Conservation (phyloP, 1,140 invertebrate genomes). For the Cydia amplana region DNA sequence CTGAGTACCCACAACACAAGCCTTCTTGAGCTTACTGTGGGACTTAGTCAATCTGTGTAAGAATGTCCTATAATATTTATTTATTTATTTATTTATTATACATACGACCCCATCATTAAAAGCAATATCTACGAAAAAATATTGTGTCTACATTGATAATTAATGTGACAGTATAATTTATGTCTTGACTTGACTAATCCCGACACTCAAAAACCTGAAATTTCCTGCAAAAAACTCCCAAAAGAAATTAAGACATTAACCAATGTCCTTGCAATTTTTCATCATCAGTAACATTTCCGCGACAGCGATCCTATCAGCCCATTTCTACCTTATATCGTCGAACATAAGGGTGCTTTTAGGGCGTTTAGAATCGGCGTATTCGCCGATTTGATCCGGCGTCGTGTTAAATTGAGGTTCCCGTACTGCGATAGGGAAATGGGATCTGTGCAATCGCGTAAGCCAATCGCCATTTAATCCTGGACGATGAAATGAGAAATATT, state of each 20-base stretch:
- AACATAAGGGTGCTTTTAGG: background rate
- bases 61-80: too few species aligned
- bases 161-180: background rate
- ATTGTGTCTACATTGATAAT: background rate
- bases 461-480: slow-evolving; percentile 31
- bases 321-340: background rate
- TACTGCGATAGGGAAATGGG: slow-evolving; percentile 19
- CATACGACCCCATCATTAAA: background rate
- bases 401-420: slow-evolving; percentile 25
- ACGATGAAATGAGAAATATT: slow-evolving; percentile 30
- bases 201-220: background rate
- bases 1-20: too few species aligned
- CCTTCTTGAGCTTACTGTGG: too few species aligned
- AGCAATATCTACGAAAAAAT: too few species aligned
- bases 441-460: slow-evolving; percentile 30
- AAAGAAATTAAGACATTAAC: slow-evolving; percentile 27
- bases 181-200: background rate
- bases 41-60: too few species aligned
- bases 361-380: background rate
- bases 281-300: slow-evolving; percentile 17
- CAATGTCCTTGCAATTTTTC: slow-evolving; percentile 26
- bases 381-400: background rate
- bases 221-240: background rate
- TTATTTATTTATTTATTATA: too few species aligned
- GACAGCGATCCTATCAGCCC: background rate